Percentiles rank a stretch among this genome's conserved stretches.
phyloP scores from a whole-genome alignment of 2,888 invertebrate genomes.

The Palloptera scutellata region DNA sequence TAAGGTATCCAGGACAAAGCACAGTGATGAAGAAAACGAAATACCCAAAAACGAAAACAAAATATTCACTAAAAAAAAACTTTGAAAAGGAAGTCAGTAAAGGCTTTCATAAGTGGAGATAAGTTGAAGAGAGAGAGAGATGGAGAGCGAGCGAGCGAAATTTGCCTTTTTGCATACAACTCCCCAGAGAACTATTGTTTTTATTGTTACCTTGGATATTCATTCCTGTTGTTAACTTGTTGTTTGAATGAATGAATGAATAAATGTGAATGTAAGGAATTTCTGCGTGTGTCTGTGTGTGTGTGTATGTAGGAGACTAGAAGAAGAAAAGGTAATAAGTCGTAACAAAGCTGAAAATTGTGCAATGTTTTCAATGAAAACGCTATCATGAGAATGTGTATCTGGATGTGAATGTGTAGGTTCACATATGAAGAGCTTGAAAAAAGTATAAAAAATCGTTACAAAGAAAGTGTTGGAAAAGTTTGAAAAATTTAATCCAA shows the following conservation, averaged over 20 bases:
- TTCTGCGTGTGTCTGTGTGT: no score
- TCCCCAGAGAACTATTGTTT: conserved; percentile 59
- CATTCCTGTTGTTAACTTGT: conserved; percentile 30
- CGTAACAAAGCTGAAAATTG: conserved; percentile 57
- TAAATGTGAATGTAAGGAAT: no score
- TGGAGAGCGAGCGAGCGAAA: not conserved
- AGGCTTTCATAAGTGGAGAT: not conserved
- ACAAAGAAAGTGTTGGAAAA: not conserved
- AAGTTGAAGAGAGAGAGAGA: conserved; percentile 6
- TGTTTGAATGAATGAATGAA: conserved; percentile 24
- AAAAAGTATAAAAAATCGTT: not conserved
- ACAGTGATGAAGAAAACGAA: no score
- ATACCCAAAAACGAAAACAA: no score
- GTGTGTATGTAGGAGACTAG: no score
- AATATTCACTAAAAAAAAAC: not conserved
- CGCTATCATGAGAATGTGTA: not conserved
- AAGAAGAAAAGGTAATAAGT: conserved; percentile 51
- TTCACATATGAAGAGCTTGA: not conserved
- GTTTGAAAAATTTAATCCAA: no score
- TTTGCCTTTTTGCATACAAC: conserved; percentile 29
- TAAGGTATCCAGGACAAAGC: no score
- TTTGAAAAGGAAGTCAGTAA: not conserved
- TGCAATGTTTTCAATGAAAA: conserved; percentile 35
- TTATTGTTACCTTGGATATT: conserved; percentile 55
- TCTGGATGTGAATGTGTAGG: not conserved